phyloP scores from a whole-genome alignment of 2,888 invertebrate species.

The Dicyrtomina minuta region DNA sequence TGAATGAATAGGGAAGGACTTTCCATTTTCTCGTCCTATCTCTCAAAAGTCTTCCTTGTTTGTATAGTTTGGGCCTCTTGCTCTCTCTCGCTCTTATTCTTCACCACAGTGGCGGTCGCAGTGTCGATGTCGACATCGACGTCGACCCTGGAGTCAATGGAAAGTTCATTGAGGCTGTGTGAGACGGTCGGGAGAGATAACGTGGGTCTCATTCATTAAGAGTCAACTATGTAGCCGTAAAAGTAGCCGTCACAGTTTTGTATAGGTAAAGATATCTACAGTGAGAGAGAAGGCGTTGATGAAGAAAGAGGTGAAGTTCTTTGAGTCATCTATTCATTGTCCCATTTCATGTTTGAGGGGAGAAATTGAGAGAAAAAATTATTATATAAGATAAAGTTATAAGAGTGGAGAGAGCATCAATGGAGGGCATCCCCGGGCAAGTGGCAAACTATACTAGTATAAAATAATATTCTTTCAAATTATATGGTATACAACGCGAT shows the following conservation, averaged over 20 bases:
- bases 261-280: neutral
- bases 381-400: neutral
- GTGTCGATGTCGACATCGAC: neutral
- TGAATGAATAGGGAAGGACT: neutral
- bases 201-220: slow-evolving; percentile 13
- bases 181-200: slow-evolving; percentile 24
- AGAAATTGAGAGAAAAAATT: no score
- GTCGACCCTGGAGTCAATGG: slow-evolving; percentile 2
- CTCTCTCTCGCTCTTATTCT: no score
- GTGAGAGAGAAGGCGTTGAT: neutral
- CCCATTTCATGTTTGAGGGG: no score
- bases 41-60: neutral
- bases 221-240: neutral
- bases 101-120: no score
- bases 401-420: slow-evolving; percentile 4
- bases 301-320: slow-evolving; percentile 1
- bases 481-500: no score
- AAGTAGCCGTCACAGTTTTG: no score
- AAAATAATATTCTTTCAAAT: neutral
- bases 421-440: slow-evolving; percentile 11
- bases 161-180: slow-evolving; percentile 16
- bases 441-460: neutral
- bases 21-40: neutral
- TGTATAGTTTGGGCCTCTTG: no score
- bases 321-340: no score